These are phyloP conservation scores for Chiloscyllium punctatum DNA, from an alignment of 2,797 vertebrate genomes.

Conservation along the genomic window DNA sequence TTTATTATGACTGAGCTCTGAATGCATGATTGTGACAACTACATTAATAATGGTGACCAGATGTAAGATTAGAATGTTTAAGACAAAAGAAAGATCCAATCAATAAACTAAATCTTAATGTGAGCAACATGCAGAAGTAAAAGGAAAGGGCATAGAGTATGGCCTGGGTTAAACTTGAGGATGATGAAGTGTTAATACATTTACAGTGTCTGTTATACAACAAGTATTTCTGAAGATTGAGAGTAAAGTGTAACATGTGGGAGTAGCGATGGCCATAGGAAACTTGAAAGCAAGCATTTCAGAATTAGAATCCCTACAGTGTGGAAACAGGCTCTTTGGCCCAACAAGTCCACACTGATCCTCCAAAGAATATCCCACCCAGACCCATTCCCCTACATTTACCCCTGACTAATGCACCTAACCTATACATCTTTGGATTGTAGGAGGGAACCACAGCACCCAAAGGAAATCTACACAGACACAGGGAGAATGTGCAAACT, in stretches of 20 bases:
- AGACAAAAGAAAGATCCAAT: no score
- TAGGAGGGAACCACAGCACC: no score
- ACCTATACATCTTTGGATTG: no score
- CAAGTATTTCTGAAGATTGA: background rate
- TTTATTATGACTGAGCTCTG: background rate
- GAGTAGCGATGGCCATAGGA: background rate
- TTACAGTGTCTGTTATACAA: no score
- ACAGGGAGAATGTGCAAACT: no score
- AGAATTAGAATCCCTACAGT: no score
- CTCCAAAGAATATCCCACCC: no score
- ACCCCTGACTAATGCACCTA: no score
- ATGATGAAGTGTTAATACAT: background rate
- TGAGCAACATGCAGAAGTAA: background rate
- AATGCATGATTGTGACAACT: background rate
- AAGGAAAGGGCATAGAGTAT: background rate
- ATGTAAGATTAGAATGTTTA: background rate
- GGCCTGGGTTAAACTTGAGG: background rate
- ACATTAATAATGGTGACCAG: background rate
- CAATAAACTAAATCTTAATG: background rate
- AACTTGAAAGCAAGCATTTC: background rate
- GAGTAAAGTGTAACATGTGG: background rate
- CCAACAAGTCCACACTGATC: no score
- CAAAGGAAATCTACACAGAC: no score
- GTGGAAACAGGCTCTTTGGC: no score
- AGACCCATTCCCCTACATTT: no score